Conservation (phyloP, 2,797 vertebrate species). For the Petrocephalus sullivani region DNA sequence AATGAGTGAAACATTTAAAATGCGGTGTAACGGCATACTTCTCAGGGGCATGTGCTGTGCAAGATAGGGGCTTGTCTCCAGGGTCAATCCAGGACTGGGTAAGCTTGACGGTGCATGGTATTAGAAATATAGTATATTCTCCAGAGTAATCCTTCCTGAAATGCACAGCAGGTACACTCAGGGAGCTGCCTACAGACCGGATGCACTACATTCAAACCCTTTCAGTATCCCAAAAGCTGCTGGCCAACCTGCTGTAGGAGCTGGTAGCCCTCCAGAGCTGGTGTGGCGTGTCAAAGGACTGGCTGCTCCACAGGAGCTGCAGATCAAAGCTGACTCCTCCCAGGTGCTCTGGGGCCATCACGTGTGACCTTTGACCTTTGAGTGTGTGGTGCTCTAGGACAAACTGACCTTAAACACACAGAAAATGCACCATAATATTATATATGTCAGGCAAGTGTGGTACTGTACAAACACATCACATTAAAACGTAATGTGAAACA, state of each 20-base stretch:
- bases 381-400: constrained; percentile 92
- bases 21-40: constrained; percentile 58
- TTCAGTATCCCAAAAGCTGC: background rate
- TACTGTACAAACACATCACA: background rate
- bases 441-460: background rate
- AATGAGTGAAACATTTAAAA: background rate
- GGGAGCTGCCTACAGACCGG: no score
- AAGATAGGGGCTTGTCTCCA: constrained; percentile 86
- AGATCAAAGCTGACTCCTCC: constrained; percentile 91
- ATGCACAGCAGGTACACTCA: background rate
- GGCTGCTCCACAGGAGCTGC: constrained; percentile 90
- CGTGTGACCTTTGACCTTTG: constrained; percentile 79
- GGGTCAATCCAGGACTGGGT: constrained; percentile 89
- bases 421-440: background rate
- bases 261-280: constrained; percentile 98
- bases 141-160: constrained; percentile 95
- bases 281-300: constrained; percentile 91
- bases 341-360: constrained; percentile 86
- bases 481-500: background rate
- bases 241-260: constrained; percentile 84
- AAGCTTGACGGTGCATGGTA: constrained; percentile 92
- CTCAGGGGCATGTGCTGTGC: constrained; percentile 89
- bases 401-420: constrained; percentile 76
- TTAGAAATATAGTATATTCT: constrained; percentile 86
- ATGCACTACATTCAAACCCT: background rate